A percentile compares a stretch with the other conserved stretches of the same genome.
Evolutionary conservation across 2,797 vertebrate genomes (phyloP).

Genomic region (Propithecus deckenii): DNA sequence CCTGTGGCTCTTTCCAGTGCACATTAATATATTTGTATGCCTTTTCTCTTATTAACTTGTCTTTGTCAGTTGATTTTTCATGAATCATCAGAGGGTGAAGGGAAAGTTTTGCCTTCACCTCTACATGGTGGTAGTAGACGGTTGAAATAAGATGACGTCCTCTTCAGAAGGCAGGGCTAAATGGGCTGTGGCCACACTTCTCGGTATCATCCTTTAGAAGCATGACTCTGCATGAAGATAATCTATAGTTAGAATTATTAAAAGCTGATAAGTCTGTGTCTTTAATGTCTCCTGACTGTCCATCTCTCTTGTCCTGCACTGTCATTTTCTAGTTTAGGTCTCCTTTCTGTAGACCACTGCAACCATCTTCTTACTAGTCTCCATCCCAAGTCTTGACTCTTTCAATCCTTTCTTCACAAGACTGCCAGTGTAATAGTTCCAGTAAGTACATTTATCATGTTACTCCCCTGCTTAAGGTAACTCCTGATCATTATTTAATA

Average conservation of each 20-base stretch:
- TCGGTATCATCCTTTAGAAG: background rate
- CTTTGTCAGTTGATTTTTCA: background rate
- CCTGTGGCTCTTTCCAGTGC: background rate
- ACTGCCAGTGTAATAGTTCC: background rate
- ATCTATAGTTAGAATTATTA: background rate
- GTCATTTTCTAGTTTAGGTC: background rate
- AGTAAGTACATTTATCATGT: background rate
- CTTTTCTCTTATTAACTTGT: background rate
- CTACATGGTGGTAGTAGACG: background rate
- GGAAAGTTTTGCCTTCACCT: background rate
- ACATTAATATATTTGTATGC: background rate
- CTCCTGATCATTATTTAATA: conserved; percentile 1
- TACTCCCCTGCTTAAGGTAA: background rate
- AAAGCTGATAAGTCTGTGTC: background rate
- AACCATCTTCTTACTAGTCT: background rate
- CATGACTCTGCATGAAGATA: background rate
- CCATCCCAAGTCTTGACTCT: background rate
- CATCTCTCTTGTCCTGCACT: background rate
- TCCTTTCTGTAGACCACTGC: background rate
- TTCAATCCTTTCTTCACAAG: background rate
- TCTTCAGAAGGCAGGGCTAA: background rate
- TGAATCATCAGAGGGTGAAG: background rate
- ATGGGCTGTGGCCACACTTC: background rate
- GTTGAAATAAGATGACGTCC: background rate
- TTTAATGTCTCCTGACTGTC: background rate